Conservation (phyloP, 2,888 invertebrate genomes). For the Noctua janthina region DNA sequence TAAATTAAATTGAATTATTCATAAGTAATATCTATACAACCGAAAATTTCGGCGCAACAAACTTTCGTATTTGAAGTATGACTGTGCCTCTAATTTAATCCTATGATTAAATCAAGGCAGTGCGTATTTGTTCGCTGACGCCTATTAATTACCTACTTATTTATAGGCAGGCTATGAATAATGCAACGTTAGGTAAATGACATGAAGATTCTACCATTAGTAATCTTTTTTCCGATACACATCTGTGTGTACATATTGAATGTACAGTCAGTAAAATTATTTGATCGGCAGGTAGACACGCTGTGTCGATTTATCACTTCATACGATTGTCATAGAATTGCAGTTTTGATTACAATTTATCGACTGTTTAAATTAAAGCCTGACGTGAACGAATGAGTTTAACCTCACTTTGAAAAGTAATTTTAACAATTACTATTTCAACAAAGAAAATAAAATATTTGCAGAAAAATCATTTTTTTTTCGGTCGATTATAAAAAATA, state of each 20-base stretch:
- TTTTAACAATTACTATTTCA: too few relatives aligned
- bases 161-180: constrained; percentile 54
- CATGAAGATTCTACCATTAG: constrained; percentile 35
- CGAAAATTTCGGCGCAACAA: constrained; percentile 4
- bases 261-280: background rate
- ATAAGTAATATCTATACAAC: background rate
- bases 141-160: constrained; percentile 57
- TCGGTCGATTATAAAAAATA: background rate
- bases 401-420: too few relatives aligned
- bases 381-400: background rate
- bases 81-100: constrained; percentile 47
- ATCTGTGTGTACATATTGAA: background rate
- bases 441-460: too few relatives aligned
- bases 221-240: constrained; percentile 31
- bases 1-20: background rate
- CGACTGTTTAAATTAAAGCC: background rate
- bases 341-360: background rate
- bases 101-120: constrained; percentile 52
- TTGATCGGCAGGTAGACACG: background rate
- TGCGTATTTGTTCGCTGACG: constrained; percentile 31
- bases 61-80: constrained; percentile 42
- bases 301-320: background rate
- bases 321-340: background rate
- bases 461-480: too few relatives aligned
- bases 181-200: constrained; percentile 55